Evolutionary conservation across 2,113 vertebrate species (phyloP).

Genomic region (Oncorhynchus clarkii): DNA sequence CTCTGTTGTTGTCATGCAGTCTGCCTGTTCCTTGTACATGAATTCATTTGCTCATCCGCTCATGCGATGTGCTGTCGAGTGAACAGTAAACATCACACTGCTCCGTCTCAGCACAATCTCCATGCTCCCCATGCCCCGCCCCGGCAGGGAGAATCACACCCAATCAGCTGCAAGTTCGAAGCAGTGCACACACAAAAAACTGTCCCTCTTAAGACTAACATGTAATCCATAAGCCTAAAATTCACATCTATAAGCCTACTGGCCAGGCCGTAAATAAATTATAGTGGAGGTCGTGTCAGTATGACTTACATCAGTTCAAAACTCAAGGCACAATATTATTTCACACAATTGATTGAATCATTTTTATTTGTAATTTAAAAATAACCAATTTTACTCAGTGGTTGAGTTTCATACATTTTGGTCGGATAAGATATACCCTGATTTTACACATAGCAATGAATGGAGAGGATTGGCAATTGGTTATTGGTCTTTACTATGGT

Average conservation of each 20-base stretch:
- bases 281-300: neutral
- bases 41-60: neutral
- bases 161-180: neutral
- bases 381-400: too few relatives aligned
- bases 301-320: neutral
- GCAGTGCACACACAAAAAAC: neutral
- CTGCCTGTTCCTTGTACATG: neutral
- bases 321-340: too few relatives aligned
- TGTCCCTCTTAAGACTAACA: neutral
- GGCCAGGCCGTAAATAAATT: neutral
- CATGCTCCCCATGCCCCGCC: neutral
- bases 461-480: neutral
- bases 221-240: neutral
- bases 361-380: too few relatives aligned
- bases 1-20: too few relatives aligned
- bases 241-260: neutral
- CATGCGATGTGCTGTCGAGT: neutral
- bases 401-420: neutral
- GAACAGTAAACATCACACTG: too few relatives aligned
- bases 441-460: neutral
- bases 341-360: too few relatives aligned
- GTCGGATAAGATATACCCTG: neutral
- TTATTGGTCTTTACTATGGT: neutral
- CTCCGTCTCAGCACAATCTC: neutral
- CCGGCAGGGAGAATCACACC: constrained; percentile 21